Evolutionary conservation across 2,888 invertebrate species (phyloP), one percentile per base, ranked within the genome.

Genomic region (Thymelicus acteon): DNA sequence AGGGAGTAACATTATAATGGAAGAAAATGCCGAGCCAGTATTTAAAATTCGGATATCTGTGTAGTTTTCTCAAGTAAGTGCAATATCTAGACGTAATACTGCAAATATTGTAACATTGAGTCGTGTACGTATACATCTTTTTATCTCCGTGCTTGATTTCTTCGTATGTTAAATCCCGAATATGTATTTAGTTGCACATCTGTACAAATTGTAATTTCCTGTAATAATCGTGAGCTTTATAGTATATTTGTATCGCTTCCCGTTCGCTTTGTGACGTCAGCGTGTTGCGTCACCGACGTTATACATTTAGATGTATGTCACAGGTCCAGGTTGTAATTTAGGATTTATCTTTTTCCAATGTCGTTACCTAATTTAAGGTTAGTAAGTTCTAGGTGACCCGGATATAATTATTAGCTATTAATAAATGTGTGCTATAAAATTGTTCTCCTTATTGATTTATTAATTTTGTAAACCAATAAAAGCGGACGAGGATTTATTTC

Each of bases 281-380:
- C 24, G 54, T 54, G 6, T 77, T 89, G 87, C 87, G 88, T 89
- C 86, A 89, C 84, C 85, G 84, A 85, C 83, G 79, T 74, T 75
- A 70, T 75, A 85, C 85, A 78, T 80, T 79, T 84, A 85, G 86
- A 87, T 84, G 87, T 84, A 87, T 84, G 89, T 90, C 90, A 90
- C 91, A 89, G 91, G 91, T 92, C 91, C 92, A 91, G 91, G 89
- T 91, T 92, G 90, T 91, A 90, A 83, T 85, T 86, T 88, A 91
- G 88, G 84, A 87, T 86, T 31, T 90, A 86, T 87, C 84, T 89
- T 84, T 61, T 87, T 86, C 88, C 86, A 83, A 82, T 88, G 85
- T 87, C 82, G 88, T 90, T 92, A 91, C 88, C 89, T 89, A 90
- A 84, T 86, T 84, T 91, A 92, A 91, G 88, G 79, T 87, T 87